Conservation (phyloP, 2,113 vertebrate genomes). For the Pangasianodon hypophthalmus region DNA sequence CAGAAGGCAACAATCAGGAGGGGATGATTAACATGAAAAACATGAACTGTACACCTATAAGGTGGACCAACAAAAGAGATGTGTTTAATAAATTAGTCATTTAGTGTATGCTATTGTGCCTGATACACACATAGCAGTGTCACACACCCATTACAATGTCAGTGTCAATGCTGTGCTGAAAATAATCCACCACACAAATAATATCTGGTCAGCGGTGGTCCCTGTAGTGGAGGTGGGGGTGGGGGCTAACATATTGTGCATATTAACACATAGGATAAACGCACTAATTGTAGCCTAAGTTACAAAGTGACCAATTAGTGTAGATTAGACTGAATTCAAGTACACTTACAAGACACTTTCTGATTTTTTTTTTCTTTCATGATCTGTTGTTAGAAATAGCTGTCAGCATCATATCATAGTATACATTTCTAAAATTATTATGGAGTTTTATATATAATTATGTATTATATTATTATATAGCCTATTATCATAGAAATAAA, state of each 20-base stretch:
- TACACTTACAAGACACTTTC: too few species aligned
- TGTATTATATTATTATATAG: neutral
- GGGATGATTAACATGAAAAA: too few species aligned
- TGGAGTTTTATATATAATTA: neutral
- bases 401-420: neutral
- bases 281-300: neutral
- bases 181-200: too few species aligned
- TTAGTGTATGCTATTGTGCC: neutral
- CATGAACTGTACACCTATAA: too few species aligned
- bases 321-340: neutral
- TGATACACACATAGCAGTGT: neutral
- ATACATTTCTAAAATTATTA: neutral
- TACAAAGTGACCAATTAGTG: too few species aligned
- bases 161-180: too few species aligned
- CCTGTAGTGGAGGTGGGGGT: too few species aligned
- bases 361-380: neutral
- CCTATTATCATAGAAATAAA: neutral
- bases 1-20: too few species aligned
- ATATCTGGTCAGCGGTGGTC: too few species aligned
- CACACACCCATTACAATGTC: too few species aligned
- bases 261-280: neutral
- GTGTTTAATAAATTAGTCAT: neutral
- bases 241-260: too few species aligned
- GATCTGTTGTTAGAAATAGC: neutral
- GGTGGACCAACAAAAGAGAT: neutral